Conservation (phyloP, 2,888 invertebrate genomes). For the Chrysolina americana region DNA sequence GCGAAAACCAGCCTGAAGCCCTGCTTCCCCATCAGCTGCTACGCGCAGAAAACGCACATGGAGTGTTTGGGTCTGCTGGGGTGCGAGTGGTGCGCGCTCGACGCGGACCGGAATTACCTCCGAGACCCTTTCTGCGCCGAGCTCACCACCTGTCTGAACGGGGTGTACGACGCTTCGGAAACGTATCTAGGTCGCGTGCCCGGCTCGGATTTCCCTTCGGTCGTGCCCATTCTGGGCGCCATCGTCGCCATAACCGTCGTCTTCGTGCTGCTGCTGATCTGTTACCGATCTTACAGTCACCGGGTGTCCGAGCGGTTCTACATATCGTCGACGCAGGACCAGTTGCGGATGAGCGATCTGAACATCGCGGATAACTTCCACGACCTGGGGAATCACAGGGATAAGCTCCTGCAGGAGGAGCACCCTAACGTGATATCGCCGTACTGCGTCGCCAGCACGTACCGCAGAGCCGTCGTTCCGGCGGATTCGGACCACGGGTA, state of each 20-base stretch:
- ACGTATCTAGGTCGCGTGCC: constrained; percentile 84
- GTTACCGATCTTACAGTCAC: constrained; percentile 81
- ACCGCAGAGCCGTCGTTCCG: constrained; percentile 82
- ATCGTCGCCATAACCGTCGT: constrained; percentile 86
- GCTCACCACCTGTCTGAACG: constrained; percentile 88
- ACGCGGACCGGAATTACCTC: constrained; percentile 82
- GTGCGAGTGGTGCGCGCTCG: constrained; percentile 93
- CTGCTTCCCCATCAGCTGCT: constrained; percentile 81
- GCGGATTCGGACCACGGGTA: constrained; percentile 95
- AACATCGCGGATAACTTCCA: constrained; percentile 80
- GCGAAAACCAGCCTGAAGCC: constrained; percentile 68
- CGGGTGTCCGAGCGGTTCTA: constrained; percentile 70
- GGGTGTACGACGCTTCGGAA: constrained; percentile 85
- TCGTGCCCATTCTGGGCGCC: constrained; percentile 90
- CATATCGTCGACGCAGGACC: constrained; percentile 72
- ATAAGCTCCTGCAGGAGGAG: constrained; percentile 76
- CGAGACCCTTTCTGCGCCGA: constrained; percentile 84
- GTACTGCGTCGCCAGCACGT: constrained; percentile 87
- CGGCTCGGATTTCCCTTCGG: constrained; percentile 78
- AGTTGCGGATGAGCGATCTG: constrained; percentile 81
- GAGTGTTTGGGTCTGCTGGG: constrained; percentile 82
- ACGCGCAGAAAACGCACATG: constrained; percentile 75
- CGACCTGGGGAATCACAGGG: constrained; percentile 76
- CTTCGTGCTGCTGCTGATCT: constrained; percentile 87
- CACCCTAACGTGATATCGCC: constrained; percentile 84